These are phyloP conservation scores for Ochropleura leucogaster DNA, from an alignment of 2,888 invertebrate genomes.

Conservation along the genomic window DNA sequence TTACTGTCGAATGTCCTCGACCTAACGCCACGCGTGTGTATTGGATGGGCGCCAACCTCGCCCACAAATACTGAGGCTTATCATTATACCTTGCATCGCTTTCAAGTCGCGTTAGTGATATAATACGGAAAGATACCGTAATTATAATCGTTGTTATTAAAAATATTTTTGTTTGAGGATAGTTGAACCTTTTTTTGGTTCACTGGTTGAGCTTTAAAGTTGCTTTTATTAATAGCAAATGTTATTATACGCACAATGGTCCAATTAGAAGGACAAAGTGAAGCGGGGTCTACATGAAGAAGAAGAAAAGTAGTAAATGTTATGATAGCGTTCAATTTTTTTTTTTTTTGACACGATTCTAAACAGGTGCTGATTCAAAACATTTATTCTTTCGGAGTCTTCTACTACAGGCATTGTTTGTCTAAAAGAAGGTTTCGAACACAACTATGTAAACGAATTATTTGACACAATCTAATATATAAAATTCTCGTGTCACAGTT, in stretches of 20 bases:
- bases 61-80: constrained; percentile 52
- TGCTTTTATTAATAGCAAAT: background rate
- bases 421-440: no score
- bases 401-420: no score
- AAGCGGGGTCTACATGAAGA: no score
- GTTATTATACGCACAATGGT: background rate
- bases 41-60: constrained; percentile 63
- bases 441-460: no score
- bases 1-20: constrained; percentile 64
- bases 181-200: background rate
- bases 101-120: constrained; percentile 33
- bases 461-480: no score
- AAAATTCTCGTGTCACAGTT: no score
- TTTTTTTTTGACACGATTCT: background rate
- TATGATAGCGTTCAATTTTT: background rate
- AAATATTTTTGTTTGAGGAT: background rate
- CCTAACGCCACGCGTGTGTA: constrained; percentile 55
- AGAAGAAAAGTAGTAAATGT: no score
- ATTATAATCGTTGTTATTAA: background rate
- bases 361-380: no score
- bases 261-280: no score
- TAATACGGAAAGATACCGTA: constrained; percentile 4
- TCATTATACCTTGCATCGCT: constrained; percentile 48
- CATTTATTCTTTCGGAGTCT: no score
- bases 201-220: background rate